Base-by-base conservation (phyloP, 2,888 invertebrate species). In the Hedychridium roseum region DNA sequence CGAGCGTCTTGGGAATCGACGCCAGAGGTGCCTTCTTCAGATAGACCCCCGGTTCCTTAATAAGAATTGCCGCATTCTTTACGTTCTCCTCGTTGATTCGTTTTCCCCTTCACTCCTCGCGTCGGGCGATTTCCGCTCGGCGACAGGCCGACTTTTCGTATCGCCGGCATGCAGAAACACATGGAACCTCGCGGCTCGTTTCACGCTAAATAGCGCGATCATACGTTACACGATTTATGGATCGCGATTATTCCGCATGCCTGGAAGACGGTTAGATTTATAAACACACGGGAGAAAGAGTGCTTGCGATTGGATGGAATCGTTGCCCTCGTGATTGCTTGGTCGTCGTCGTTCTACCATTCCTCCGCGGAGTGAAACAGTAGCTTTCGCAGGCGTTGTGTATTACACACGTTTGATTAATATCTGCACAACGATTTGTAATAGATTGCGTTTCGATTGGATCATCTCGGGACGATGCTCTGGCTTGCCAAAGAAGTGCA, bases 1-100 rank as follows among this genome's bases (percentile, higher is more conserved):
- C 63, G 57, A 54, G 51, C 49, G 41, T 39, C 42, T 48, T 46
- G 42, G 50, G 46, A 48, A 47, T 57, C 48, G 44, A 55, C 52
- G 41, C 49, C 53, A 43, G 36, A 42, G 55, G 43, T 51, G 43
- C 35, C 23, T 45, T 12, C 26, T 45, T 34, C 14, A 12, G 40
- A 31, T 44, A 23, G 23, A 17, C 15, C 16, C 31, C 11, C 17
- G 31, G 15, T 30, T 17, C 47, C 49, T 45, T 52, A 50, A 53
- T 35, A 44, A 56, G 56, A 34, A 39, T 18, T 38, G n/a, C 37
- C 5, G 26, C 12, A 43, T 26, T 28, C 20, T 11, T 23, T 21
- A 11, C 34, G 17, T 39, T 12, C 14, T 30, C 16, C 37, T 45
- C 50, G 36, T 44, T 32, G n/a, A n/a, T 16, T 35, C 16, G 12